These are phyloP conservation scores for Ormyrus labotus DNA, from an alignment of 2,888 invertebrate genomes.

Conservation along the genomic window DNA sequence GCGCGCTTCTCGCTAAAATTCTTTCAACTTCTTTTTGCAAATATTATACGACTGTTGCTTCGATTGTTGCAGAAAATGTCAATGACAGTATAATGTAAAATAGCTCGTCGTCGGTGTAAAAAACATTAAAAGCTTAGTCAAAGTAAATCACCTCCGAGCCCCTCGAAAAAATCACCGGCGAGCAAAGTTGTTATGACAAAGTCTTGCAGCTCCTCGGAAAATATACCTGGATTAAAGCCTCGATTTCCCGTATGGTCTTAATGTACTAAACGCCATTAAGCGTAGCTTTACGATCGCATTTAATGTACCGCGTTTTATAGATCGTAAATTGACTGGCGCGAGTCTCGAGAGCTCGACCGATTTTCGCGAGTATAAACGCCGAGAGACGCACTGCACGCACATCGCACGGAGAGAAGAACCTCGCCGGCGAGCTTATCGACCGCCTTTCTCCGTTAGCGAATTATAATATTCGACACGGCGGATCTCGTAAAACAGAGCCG, in stretches of 20 bases:
- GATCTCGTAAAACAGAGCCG: neutral
- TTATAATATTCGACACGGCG: conserved; percentile 20
- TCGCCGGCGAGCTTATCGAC: neutral
- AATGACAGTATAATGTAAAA: too few relatives aligned
- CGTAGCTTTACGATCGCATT: conserved; percentile 48
- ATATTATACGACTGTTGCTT: too few relatives aligned
- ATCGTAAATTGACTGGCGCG: conserved; percentile 43
- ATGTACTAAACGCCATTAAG: conserved; percentile 49
- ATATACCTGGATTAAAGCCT: conserved; percentile 36
- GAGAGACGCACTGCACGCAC: neutral
- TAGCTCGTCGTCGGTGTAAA: too few relatives aligned
- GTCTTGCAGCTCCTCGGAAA: neutral
- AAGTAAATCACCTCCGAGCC: too few relatives aligned
- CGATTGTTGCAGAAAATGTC: too few relatives aligned
- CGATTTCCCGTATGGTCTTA: conserved; percentile 51
- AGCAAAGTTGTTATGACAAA: conserved; percentile 23
- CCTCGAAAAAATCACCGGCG: conserved; percentile 17
- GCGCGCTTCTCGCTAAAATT: too few relatives aligned
- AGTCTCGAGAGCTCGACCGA: conserved; percentile 33
- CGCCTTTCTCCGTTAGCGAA: neutral
- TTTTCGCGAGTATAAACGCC: conserved; percentile 40
- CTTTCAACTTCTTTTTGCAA: too few relatives aligned
- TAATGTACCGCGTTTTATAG: conserved; percentile 54
- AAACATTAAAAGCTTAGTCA: too few relatives aligned
- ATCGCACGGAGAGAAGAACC: too few relatives aligned